phyloP scores from a whole-genome alignment of 1,140 invertebrate species.

The Sycobia sp. region DNA sequence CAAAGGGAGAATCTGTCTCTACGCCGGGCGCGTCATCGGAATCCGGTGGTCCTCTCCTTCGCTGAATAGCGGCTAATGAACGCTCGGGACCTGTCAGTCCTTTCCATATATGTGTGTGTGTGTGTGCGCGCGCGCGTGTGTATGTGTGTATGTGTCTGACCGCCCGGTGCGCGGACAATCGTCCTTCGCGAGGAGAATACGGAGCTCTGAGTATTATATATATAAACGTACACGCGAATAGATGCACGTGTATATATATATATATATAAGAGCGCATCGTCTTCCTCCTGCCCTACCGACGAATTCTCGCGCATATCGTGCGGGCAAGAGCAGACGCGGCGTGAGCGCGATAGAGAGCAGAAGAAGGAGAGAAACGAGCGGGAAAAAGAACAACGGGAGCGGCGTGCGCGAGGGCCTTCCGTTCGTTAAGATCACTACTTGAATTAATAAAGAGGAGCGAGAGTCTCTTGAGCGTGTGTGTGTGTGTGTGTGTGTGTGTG shows the following conservation, averaged over 20 bases:
- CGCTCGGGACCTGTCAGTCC: conserved; percentile 12
- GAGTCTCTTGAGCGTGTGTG: not conserved
- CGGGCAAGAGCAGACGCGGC: no score
- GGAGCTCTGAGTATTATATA: not conserved
- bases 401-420: conserved; percentile 6
- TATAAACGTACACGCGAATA: not conserved
- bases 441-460: conserved; percentile 33
- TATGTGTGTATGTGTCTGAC: not conserved
- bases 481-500: not conserved
- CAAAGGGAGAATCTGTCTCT: no score
- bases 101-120: no score
- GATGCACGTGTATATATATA: not conserved
- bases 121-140: conserved; percentile 13
- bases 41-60: not conserved
- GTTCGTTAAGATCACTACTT: conserved; percentile 27
- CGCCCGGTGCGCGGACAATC: conserved; percentile 24
- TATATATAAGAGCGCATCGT: not conserved
- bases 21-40: no score
- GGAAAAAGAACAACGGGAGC: conserved; percentile 23
- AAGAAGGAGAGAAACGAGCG: not conserved
- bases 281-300: no score
- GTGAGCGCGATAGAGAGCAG: not conserved
- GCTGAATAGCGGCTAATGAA: conserved; percentile 36
- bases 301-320: no score
- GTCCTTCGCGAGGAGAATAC: conserved; percentile 6